phyloP scores from a whole-genome alignment of 2,113 vertebrate species.

The Zingel zingel region DNA sequence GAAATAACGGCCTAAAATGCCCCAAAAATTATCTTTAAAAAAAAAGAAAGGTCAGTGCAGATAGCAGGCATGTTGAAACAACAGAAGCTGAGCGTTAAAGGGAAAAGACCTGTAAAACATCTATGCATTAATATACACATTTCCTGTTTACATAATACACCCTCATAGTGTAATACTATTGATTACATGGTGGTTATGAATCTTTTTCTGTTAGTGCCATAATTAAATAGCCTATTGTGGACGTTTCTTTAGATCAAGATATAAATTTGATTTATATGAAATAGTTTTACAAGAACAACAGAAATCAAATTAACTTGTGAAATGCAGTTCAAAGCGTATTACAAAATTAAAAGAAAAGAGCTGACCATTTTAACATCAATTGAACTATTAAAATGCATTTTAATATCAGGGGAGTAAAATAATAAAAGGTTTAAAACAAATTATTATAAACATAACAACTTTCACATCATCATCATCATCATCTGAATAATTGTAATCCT shows the following conservation, averaged over 20 bases:
- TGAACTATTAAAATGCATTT: neutral
- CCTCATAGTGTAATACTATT: neutral
- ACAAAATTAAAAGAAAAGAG: neutral
- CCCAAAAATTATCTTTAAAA: no score
- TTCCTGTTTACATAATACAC: slow-evolving; percentile 11
- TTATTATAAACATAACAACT: neutral
- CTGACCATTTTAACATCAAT: neutral
- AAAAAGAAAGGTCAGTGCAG: neutral
- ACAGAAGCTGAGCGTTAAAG: neutral
- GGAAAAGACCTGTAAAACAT: neutral
- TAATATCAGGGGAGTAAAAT: neutral
- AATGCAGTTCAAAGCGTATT: neutral
- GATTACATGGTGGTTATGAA: neutral
- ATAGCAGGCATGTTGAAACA: neutral
- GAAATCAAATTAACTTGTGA: neutral
- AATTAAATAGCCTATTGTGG: neutral
- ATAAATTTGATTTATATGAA: neutral
- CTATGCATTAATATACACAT: neutral
- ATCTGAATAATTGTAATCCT: neutral
- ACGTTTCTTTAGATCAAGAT: neutral
- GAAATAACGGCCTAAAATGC: no score
- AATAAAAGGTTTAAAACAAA: neutral
- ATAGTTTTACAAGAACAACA: neutral
- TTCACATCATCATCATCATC: neutral
- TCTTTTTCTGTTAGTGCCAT: neutral